Conservation (phyloP, 1,140 invertebrate species). For the Brachionus angularis region DNA sequence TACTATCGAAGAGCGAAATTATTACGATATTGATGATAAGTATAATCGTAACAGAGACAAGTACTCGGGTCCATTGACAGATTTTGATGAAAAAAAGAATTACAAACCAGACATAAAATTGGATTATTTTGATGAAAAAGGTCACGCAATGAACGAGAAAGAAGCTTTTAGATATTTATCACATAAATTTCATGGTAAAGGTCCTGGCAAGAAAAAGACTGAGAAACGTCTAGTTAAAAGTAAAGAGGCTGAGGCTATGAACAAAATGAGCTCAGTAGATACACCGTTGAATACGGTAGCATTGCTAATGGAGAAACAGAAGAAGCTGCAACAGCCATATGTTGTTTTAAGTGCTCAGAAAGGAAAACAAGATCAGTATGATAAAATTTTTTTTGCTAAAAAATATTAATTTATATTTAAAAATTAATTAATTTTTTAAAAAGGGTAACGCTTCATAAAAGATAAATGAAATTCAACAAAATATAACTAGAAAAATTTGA, state of each 20-base stretch:
- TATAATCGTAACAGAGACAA: slow-evolving; percentile 67
- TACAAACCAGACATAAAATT: slow-evolving; percentile 94
- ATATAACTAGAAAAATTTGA: too few relatives aligned
- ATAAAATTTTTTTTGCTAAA: too few relatives aligned
- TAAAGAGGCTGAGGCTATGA: slow-evolving; percentile 73
- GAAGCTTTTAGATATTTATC: slow-evolving; percentile 85
- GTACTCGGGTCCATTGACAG: slow-evolving; percentile 71
- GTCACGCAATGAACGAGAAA: slow-evolving; percentile 80
- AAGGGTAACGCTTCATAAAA: too few relatives aligned
- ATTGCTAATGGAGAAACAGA: slow-evolving; percentile 90
- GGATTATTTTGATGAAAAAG: slow-evolving; percentile 95
- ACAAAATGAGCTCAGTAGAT: slow-evolving; percentile 96
- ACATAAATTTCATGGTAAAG: slow-evolving; percentile 98
- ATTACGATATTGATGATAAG: slow-evolving; percentile 76
- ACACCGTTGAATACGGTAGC: slow-evolving; percentile 89
- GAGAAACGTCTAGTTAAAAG: slow-evolving; percentile 93
- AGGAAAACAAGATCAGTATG: slow-evolving; percentile 39
- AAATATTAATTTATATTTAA: too few relatives aligned
- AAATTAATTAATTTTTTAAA: too few relatives aligned
- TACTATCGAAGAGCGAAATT: slow-evolving; percentile 90
- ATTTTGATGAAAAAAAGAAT: slow-evolving; percentile 86
- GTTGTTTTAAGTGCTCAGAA: slow-evolving; percentile 69
- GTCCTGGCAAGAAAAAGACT: slow-evolving; percentile 94
- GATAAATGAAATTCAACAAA: too few relatives aligned
- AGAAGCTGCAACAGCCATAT: slow-evolving; percentile 88